Base-by-base conservation (phyloP, 2,797 vertebrate species). In the Molossus molossus region DNA sequence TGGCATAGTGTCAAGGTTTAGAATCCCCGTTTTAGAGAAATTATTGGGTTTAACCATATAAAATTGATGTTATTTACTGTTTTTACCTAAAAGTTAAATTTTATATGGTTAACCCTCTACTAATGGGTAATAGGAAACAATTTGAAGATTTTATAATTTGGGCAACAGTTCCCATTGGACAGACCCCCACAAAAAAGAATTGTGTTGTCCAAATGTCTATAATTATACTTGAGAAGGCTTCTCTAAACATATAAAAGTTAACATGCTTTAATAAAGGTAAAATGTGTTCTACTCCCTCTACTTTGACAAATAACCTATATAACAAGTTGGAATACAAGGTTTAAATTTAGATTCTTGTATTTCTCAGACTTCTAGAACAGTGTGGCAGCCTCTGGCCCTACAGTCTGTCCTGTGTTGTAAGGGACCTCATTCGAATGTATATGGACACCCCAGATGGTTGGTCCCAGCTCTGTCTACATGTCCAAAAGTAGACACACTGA, bases 11-110 rank as follows among this genome's bases (percentile, higher is more conserved):
- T 48, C 37, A 83, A 82, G 13, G 15, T 57, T 57, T 55, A 96
- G 13, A 82, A 83, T 81, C 25, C 20, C 11, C 40, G 17, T 60
- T 91, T 76, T 60, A 73, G 29, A 91, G 33, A 91, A 94, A 80
- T 81, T 73, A 58, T 33, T 67, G 48, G 9, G 4, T 40, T n/a
- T 45, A 55, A 23, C 10, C 4, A 50, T 50, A 55, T 85, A 62
- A 57, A 85, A n/a, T 69, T 55, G 5, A 62, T 58, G 37, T 20
- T 86, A 23, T 29, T 94, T 15, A 76, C 8, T 1, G 3, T n/a
- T 95, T 94, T 33, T 17, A 88, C 23, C 10, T 40, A 80, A 73
- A 75, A 76, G 4, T 65, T 93, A 9, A 91, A 50, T 88, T 85
- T 60, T 70, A 37, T 60, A 17, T 57, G 33, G 10, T 5, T 76